Evolutionary conservation across 2,888 invertebrate species (phyloP).

Genomic region (Mythimna loreyi): DNA sequence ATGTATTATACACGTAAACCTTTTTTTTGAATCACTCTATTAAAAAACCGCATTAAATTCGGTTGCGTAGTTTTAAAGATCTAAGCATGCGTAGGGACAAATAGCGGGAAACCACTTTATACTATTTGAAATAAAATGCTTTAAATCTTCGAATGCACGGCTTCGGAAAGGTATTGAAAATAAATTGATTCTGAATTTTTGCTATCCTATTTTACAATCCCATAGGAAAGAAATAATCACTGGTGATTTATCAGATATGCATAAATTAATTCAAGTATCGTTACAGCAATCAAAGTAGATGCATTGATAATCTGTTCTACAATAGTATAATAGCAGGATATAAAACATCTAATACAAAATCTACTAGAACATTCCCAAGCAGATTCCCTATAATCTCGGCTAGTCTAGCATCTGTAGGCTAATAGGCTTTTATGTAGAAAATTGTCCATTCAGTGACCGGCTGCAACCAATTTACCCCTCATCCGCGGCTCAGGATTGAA

Average conservation of each 20-base stretch:
- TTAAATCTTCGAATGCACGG: not conserved
- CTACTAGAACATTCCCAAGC: slow-evolving; percentile 5
- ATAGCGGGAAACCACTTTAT: too few species aligned
- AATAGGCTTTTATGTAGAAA: slow-evolving; percentile 80
- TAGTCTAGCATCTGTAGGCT: slow-evolving; percentile 58
- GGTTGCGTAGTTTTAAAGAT: too few species aligned
- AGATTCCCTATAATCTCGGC: slow-evolving; percentile 52
- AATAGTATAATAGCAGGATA: not conserved
- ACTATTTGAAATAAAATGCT: too few species aligned
- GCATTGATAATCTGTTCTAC: too few species aligned
- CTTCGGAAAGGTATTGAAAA: slow-evolving; percentile 3
- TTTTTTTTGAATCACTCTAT: too few species aligned
- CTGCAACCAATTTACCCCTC: slow-evolving; percentile 87
- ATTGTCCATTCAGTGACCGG: slow-evolving; percentile 87
- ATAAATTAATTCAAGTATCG: too few species aligned
- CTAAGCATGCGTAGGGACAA: too few species aligned
- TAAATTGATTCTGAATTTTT: not conserved
- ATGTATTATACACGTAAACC: too few species aligned
- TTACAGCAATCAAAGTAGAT: too few species aligned
- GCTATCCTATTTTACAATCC: not conserved
- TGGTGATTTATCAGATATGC: too few species aligned
- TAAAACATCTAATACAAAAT: not conserved
- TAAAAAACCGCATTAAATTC: too few species aligned
- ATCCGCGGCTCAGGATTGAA: slow-evolving; percentile 85
- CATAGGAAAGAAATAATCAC: not conserved